These are phyloP conservation scores for Odontocolon sp. DNA, from an alignment of 2,888 invertebrate species.

Conservation along the genomic window DNA sequence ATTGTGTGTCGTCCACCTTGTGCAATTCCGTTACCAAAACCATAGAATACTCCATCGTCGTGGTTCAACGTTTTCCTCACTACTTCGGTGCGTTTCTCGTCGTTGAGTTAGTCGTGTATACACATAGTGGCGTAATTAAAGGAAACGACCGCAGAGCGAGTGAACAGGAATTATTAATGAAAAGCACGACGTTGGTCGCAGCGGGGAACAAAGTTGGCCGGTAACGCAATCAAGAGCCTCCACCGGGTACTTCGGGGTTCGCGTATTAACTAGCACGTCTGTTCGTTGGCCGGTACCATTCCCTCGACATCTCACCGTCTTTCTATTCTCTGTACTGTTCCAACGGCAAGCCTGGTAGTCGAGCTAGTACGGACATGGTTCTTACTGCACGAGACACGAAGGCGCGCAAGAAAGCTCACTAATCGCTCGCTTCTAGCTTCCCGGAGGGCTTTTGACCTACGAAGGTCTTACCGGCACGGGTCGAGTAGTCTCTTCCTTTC, in stretches of 20 bases:
- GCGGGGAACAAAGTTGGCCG: constrained; percentile 32
- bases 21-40: constrained; percentile 17
- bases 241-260: constrained; percentile 34
- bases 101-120: constrained; percentile 15
- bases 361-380: constrained; percentile 5
- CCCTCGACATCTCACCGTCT: constrained; percentile 4
- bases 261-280: constrained; percentile 37
- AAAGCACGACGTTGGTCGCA: constrained; percentile 44
- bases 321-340: background rate
- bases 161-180: constrained; percentile 61
- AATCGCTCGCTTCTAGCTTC: constrained; percentile 12
- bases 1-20: constrained; percentile 34
- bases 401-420: constrained; percentile 24
- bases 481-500: background rate
- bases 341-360: background rate
- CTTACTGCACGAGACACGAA: background rate
- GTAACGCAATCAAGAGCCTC: constrained; percentile 45
- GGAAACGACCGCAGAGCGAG: constrained; percentile 53
- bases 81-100: background rate
- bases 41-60: constrained; percentile 14
- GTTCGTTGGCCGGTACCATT: background rate
- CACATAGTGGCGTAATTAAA: constrained; percentile 59
- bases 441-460: constrained; percentile 6
- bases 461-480: background rate
- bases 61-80: background rate